Evolutionary conservation across 2,113 vertebrate species (phyloP), one percentile per base, ranked within the genome.

Genomic region (Scatophagus argus): DNA sequence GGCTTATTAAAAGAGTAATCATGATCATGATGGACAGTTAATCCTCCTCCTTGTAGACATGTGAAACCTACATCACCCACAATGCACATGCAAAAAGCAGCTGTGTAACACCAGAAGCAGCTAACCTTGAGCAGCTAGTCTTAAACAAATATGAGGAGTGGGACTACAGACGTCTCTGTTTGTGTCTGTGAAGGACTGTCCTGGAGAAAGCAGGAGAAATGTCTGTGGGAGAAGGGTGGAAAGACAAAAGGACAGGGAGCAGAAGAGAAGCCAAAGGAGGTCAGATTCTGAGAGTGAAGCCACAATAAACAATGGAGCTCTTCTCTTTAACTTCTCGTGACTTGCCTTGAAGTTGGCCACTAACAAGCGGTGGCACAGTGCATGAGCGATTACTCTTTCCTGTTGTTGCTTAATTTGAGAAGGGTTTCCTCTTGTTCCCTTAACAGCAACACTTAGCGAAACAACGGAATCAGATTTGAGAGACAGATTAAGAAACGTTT

Each of bases 331-430:
- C 69, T 75, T 25, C 82, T 92, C 83, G 77, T 69, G 84, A 85
- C 81, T 86, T 27, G 69, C 92, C 93, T 94, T 94, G 93, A 94
- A 94, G 94, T 94, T 13, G 65, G 91, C 91, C 78, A 84, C 94
- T 90, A 94, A 90, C 93, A 92, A 62, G 93, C 93, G 80, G 88
- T 70, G 89, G 85, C 92, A 86, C 85, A 79, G 67, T 87, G 90
- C 91, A 88, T 84, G 77, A 93, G 52, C 87, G 92, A 94, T 93
- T 88, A 91, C 92, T 56, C 84, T 90, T 93, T 96, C 94, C 95
- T 95, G 94, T 91, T 92, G 91, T 91, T 91, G 93, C 59, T 88
- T 91, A 81, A 86, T 87, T 92, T 89, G 81, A 88, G 92, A 90
- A 88, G 65, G 87, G 71, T 91, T 93, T 95, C 93, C 91, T 84